Conservation (phyloP, 2,797 vertebrate species). For the Delichon dasypus region DNA sequence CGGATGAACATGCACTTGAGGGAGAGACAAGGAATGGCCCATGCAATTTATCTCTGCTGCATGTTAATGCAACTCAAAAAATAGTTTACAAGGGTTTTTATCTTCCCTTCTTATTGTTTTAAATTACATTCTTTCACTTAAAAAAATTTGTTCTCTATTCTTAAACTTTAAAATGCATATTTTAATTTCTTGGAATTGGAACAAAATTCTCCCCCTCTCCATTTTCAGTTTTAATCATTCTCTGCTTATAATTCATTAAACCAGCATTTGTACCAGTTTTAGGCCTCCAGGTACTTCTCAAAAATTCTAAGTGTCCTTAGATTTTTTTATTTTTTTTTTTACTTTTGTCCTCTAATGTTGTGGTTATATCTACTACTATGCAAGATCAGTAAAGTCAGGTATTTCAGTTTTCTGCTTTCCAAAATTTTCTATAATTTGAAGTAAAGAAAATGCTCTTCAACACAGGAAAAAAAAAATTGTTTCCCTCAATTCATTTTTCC, state of each 20-base stretch:
- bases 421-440: not conserved
- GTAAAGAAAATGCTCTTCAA: not conserved
- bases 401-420: not conserved
- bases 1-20: not conserved
- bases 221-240: not conserved
- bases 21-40: not conserved
- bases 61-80: too few species aligned
- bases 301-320: not conserved
- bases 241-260: not conserved
- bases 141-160: not conserved
- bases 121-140: not conserved
- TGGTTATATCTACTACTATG: not conserved
- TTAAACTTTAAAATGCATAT: not conserved
- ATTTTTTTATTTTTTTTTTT: not conserved
- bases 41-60: not conserved
- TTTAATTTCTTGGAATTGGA: not conserved
- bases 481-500: not conserved
- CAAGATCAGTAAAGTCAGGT: not conserved
- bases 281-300: not conserved
- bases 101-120: not conserved
- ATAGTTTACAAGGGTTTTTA: not conserved
- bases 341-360: not conserved
- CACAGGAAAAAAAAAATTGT: not conserved
- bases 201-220: accelerated
- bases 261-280: not conserved